These are phyloP conservation scores for Picathartes gymnocephalus DNA, from an alignment of 2,113 vertebrate species.

Conservation along the genomic window DNA sequence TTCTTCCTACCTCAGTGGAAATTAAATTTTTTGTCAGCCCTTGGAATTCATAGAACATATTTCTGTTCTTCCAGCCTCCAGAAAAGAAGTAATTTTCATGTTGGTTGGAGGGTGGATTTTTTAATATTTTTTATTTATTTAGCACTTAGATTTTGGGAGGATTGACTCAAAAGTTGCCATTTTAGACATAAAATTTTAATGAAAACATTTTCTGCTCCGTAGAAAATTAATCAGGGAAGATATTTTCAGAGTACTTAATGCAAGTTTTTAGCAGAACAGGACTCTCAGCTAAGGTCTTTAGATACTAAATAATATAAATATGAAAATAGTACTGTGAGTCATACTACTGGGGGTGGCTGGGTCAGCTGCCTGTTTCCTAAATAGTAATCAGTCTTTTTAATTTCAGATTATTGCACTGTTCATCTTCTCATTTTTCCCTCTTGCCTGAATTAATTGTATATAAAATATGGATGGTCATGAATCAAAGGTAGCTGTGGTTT, in stretches of 20 bases:
- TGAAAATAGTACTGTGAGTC: conserved; percentile 26
- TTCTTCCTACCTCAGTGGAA: background rate
- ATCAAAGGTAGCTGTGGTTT: background rate
- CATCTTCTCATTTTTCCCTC: background rate
- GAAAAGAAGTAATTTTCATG: background rate
- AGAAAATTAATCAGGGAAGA: background rate
- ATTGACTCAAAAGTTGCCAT: background rate
- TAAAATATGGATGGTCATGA: background rate
- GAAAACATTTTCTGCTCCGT: background rate
- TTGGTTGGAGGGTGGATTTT: background rate
- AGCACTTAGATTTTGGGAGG: background rate
- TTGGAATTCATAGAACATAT: background rate
- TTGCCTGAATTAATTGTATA: background rate
- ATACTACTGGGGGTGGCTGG: background rate
- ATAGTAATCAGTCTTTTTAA: conserved; percentile 28
- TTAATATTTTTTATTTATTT: background rate
- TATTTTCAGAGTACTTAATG: conserved; percentile 9
- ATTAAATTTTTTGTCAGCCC: background rate
- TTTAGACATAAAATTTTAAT: background rate
- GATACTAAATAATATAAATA: conserved; percentile 36
- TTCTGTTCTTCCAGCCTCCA: background rate
- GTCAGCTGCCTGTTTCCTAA: conserved; percentile 39
- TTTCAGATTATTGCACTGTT: conserved; percentile 10
- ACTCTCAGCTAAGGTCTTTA: conserved; percentile 8
- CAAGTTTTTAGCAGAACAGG: background rate